A percentile compares a stretch with the other conserved stretches of the same genome.
These are phyloP conservation scores for Macroglossus sobrinus DNA, from an alignment of 2,113 vertebrate genomes.

Conservation along the genomic window DNA sequence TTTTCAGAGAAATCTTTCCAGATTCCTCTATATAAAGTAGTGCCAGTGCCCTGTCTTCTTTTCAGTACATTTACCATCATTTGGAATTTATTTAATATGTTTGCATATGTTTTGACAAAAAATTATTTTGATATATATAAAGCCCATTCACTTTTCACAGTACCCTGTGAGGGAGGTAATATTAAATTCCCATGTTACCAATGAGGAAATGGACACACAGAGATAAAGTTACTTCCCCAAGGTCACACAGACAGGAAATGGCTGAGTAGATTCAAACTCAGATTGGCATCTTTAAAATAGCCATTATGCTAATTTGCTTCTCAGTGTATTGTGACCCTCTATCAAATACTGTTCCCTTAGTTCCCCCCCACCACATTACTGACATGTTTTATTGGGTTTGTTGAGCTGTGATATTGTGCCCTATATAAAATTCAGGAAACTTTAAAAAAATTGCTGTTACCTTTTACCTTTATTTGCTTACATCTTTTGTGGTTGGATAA, in stretches of 20 bases:
- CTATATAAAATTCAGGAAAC: neutral
- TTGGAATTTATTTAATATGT: neutral
- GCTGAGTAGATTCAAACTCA: neutral
- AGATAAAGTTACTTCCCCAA: neutral
- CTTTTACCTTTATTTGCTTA: conserved; percentile 38
- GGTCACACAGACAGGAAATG: neutral
- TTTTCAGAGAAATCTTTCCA: neutral
- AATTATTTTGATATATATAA: neutral
- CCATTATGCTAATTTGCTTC: neutral
- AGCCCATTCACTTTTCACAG: neutral
- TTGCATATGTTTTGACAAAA: neutral
- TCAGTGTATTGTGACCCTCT: neutral
- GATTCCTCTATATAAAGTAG: neutral
- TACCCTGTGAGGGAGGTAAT: neutral
- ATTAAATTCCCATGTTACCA: neutral
- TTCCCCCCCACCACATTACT: neutral
- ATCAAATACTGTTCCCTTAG: neutral
- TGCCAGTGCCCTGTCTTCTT: neutral
- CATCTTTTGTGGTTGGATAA: neutral
- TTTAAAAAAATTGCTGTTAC: neutral
- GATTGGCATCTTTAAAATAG: neutral
- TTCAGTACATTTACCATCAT: neutral
- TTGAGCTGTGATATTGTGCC: neutral
- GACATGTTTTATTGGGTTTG: neutral
- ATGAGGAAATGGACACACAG: neutral